phyloP scores from a whole-genome alignment of 2,888 invertebrate species.

The Phyllotreta cruciferae region DNA sequence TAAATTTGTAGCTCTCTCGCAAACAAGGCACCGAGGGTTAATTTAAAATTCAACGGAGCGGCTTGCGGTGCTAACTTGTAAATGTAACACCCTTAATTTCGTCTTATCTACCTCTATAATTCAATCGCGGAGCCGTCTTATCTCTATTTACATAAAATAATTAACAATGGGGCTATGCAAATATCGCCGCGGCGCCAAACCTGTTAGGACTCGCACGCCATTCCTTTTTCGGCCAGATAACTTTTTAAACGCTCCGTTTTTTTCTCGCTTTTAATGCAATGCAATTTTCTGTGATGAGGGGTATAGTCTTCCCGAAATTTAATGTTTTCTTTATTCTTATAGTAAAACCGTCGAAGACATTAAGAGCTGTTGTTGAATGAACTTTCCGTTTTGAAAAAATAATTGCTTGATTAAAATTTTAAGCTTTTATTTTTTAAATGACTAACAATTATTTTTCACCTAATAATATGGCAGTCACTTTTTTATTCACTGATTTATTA shows the following conservation, averaged over 20 bases:
- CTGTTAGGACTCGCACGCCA: too few species aligned
- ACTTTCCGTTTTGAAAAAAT: too few species aligned
- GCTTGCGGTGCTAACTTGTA: conserved; percentile 52
- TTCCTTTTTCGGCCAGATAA: too few species aligned
- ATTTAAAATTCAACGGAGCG: conserved; percentile 50
- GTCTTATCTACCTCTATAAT: conserved; percentile 52
- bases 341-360: too few species aligned
- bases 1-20: conserved; percentile 43
- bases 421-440: too few species aligned
- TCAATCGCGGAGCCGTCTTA: conserved; percentile 49
- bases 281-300: background rate
- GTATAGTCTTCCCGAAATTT: too few species aligned
- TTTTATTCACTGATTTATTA: too few species aligned
- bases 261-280: conserved; percentile 15
- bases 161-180: conserved; percentile 41
- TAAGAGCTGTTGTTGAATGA: too few species aligned
- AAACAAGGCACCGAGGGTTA: conserved; percentile 40
- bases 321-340: too few species aligned
- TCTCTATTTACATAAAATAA: conserved; percentile 51
- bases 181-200: conserved; percentile 16
- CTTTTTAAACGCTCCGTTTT: background rate
- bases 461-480: too few species aligned
- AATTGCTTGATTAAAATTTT: too few species aligned
- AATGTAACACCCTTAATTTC: conserved; percentile 52
- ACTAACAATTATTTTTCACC: too few species aligned